Evolutionary conservation across 2,888 invertebrate genomes (phyloP), one percentile per base, ranked within the genome.

Genomic region (Stenotaenia linearis): DNA sequence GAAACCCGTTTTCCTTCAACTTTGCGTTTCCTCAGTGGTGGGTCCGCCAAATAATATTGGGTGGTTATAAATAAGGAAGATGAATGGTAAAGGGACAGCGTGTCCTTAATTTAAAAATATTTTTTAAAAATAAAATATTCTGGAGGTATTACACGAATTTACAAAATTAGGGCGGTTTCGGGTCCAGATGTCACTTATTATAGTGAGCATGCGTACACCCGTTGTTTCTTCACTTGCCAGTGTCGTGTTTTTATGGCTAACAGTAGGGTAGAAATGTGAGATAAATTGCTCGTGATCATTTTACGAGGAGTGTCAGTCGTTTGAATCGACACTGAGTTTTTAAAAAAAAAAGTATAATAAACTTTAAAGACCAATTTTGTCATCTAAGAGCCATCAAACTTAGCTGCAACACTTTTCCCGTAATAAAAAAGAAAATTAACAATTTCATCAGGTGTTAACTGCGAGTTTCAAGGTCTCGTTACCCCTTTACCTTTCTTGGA

Each of bases 41-140:
- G 61, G 61, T 61, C 61, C 15, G 25, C 61, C 25, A 61, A 61
- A 61, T 61, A 61, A 61, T 25, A 61, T 61, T 61, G 61, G 61
- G 61, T 25, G 61, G 61, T 5, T 6, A 61, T 25, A 25, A 61
- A 25, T 23, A 25, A n/a, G n/a, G n/a, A 15, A 45, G 45, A 45
- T 45, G 12, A 45, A 45, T 45, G 45, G 45, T 7, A 45, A n/a
- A n/a, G n/a, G n/a, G n/a, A 15, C 45, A 4, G 45, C n/a, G 12
- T 45, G 45, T n/a, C n/a, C n/a, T n/a, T n/a, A n/a, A n/a, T n/a
- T n/a, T n/a, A n/a, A n/a, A n/a, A n/a, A n/a, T n/a, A n/a, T n/a
- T n/a, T n/a, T n/a, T n/a, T n/a, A n/a, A n/a, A n/a, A n/a, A n/a
- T n/a, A 61, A 61, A 56, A 28, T 61, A 61, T 25, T 61, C 3